Evolutionary conservation across 2,888 invertebrate species (phyloP).

Genomic region (Gymnosoma rotundatum): DNA sequence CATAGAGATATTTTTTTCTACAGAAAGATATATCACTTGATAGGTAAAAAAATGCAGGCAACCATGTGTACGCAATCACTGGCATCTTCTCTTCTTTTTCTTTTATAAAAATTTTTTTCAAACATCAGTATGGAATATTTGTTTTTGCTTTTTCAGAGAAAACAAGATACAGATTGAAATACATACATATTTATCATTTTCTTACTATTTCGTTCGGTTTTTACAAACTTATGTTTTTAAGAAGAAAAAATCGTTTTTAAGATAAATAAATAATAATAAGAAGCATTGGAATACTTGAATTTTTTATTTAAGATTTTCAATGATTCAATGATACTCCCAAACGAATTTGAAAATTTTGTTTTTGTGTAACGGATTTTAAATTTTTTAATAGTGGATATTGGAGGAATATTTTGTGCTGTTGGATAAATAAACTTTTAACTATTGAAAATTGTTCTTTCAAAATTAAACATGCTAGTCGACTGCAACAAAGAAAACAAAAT

Average conservation of each 20-base stretch:
- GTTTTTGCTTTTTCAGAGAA: not conserved
- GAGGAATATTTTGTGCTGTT: not conserved
- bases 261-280: conserved; percentile 15
- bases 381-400: not conserved
- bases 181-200: not conserved
- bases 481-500: not conserved
- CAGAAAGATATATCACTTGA: too few relatives aligned
- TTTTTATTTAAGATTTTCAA: not conserved
- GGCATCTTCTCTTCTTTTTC: not conserved
- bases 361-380: not conserved
- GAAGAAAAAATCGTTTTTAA: not conserved
- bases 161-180: not conserved
- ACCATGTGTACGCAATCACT: conserved; percentile 16
- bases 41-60: conserved; percentile 14
- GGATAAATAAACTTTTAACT: not conserved
- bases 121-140: conserved; percentile 18
- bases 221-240: not conserved
- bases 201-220: not conserved
- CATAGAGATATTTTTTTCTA: too few relatives aligned
- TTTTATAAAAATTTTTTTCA: not conserved
- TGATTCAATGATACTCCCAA: too few relatives aligned
- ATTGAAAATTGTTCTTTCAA: not conserved
- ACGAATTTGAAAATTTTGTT: not conserved
- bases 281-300: not conserved
- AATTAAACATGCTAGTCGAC: not conserved